Base-by-base conservation (phyloP, 2,888 invertebrate species). In the Drosophila conformis region DNA sequence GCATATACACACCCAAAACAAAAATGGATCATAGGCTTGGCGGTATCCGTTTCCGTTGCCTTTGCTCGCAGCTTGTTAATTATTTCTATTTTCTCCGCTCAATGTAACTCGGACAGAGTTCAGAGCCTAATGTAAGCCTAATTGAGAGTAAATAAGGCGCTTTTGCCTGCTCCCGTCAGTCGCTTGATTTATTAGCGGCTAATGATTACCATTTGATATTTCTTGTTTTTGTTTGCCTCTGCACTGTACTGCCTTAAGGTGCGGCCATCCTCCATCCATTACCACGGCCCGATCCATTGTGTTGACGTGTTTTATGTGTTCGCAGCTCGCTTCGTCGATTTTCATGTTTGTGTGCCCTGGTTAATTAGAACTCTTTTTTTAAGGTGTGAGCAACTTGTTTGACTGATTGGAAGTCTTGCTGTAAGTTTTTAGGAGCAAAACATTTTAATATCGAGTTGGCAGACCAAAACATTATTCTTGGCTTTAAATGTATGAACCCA, bases 91-190 rank as follows among this genome's bases (percentile, higher is more conserved):
- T 64, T 49, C 63, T 57, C 38, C 62, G 65, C 71, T 56, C 31
- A 36, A 62, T 77, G 38, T 63, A 65, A 48, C 67, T 69, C 18
- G 58, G n/a, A 38, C 72, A 54, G 70, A 57, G 67, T 71, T 60
- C 7, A 7, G 40, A 57, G 72, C 78, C 78, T 80, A 89, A 89
- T 86, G 81, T 70, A 63, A 27, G 79, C 51, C 69, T 87, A 87
- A 87, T 89, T 87, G 86, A 79, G 88, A 75, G 89, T 73, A 85
- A 85, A 87, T 81, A 87, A 72, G 79, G 52, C 73, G 65, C 69
- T 73, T 74, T 80, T 68, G 69, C 69, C 66, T 57, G 68, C 65
- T 58, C 40, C 40, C 63, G 69, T 65, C 76, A 76, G 73, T 38
- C 57, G 56, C 77, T 87, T 87, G 87, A 89, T 89, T 89, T 82